Evolutionary conservation across 2,113 vertebrate genomes (phyloP).

Genomic region (Sylvia atricapilla): DNA sequence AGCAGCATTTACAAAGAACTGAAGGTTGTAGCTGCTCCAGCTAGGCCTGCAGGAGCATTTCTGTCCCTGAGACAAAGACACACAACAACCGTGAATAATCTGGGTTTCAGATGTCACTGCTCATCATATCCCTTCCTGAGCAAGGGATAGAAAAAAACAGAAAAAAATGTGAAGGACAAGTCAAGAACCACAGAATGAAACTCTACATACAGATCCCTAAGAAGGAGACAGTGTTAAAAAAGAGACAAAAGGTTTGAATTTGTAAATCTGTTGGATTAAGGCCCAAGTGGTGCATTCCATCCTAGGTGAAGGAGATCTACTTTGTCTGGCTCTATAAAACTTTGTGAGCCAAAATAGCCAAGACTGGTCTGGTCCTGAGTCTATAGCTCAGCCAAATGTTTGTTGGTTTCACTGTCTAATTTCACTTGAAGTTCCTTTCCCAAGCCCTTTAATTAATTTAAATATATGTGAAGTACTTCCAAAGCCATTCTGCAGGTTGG

Average conservation of each 20-base stretch:
- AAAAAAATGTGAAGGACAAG: neutral
- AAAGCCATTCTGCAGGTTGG: neutral
- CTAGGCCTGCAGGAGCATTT: neutral
- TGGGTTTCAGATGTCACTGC: neutral
- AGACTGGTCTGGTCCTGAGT: neutral
- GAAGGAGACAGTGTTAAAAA: neutral
- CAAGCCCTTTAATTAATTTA: neutral
- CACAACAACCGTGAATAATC: fast-evolving
- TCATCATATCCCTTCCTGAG: neutral
- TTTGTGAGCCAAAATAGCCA: neutral
- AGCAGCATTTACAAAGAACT: neutral
- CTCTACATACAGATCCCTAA: neutral
- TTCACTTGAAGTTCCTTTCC: neutral
- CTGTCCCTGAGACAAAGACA: neutral
- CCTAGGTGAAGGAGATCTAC: neutral
- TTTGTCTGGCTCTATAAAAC: neutral
- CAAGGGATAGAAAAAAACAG: neutral
- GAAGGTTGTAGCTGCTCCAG: neutral
- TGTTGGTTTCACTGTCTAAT: neutral
- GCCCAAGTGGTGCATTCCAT: neutral
- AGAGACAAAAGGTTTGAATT: neutral
- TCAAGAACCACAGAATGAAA: neutral
- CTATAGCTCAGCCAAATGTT: neutral
- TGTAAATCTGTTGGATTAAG: neutral
- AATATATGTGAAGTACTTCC: neutral